These are phyloP conservation scores for Eupithecia abbreviata DNA, from an alignment of 2,888 invertebrate genomes.

Conservation along the genomic window DNA sequence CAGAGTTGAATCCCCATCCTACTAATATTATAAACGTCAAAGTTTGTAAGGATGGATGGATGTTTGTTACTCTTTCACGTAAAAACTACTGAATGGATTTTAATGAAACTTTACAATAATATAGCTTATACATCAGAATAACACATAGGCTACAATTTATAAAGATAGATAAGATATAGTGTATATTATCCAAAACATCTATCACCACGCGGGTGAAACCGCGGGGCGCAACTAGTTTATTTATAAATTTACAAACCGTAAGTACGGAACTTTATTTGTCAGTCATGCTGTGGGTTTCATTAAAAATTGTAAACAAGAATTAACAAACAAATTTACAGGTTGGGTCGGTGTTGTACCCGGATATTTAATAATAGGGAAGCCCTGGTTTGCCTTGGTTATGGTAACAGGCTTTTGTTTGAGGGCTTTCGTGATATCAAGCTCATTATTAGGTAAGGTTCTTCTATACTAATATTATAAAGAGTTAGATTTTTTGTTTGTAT, in stretches of 20 bases:
- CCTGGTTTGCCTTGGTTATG: neutral
- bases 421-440: neutral
- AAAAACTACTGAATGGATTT: too few species aligned
- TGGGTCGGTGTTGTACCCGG: constrained; percentile 3
- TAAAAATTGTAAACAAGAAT: constrained; percentile 24
- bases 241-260: constrained; percentile 21
- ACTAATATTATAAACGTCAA: too few species aligned
- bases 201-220: too few species aligned
- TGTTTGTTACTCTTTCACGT: too few species aligned
- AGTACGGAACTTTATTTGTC: constrained; percentile 23
- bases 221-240: neutral
- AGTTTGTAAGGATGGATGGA: too few species aligned
- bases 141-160: too few species aligned
- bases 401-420: neutral
- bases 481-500: too few species aligned
- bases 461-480: neutral
- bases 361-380: constrained; percentile 8
- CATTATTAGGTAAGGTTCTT: neutral
- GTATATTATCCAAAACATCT: too few species aligned
- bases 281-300: constrained; percentile 24
- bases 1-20: constrained; percentile 5
- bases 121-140: too few species aligned
- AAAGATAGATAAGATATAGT: too few species aligned
- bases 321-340: constrained; percentile 12
- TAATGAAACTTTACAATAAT: too few species aligned